These are phyloP conservation scores for Tolmerus cingulatus DNA, from an alignment of 2,888 invertebrate genomes.

Conservation along the genomic window DNA sequence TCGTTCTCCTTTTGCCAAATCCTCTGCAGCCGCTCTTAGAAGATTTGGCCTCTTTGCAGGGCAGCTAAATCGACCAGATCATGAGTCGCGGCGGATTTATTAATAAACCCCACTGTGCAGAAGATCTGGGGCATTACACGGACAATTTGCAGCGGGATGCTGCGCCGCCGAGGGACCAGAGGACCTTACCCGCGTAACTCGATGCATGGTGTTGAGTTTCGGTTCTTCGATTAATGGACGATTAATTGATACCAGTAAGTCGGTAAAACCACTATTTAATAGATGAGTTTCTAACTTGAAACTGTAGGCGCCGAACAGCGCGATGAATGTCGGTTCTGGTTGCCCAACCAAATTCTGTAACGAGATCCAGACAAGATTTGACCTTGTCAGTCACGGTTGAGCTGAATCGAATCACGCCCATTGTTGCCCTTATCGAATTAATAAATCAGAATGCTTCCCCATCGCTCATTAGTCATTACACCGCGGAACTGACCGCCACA, in stretches of 20 bases:
- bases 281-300: neutral
- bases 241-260: neutral
- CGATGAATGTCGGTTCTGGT: neutral
- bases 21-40: neutral
- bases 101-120: neutral
- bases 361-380: neutral
- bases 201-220: neutral
- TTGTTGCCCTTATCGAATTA: slow-evolving; percentile 33
- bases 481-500: neutral
- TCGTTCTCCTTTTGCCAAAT: slow-evolving; percentile 18
- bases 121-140: slow-evolving; percentile 23
- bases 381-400: slow-evolving; percentile 27
- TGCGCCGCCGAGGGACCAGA: neutral
- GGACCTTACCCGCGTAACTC: neutral
- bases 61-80: slow-evolving; percentile 25
- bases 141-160: neutral
- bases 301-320: neutral
- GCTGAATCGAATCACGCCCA: neutral
- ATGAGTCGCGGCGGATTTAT: slow-evolving; percentile 13
- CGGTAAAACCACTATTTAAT: neutral
- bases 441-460: slow-evolving; percentile 20
- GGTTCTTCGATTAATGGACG: neutral
- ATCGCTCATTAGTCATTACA: slow-evolving; percentile 7
- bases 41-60: slow-evolving; percentile 20
- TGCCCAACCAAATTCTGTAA: neutral